Evolutionary conservation across 1,140 invertebrate species (phyloP), one percentile per base, ranked within the genome.

Genomic region (Drosophila eugracilis): DNA sequence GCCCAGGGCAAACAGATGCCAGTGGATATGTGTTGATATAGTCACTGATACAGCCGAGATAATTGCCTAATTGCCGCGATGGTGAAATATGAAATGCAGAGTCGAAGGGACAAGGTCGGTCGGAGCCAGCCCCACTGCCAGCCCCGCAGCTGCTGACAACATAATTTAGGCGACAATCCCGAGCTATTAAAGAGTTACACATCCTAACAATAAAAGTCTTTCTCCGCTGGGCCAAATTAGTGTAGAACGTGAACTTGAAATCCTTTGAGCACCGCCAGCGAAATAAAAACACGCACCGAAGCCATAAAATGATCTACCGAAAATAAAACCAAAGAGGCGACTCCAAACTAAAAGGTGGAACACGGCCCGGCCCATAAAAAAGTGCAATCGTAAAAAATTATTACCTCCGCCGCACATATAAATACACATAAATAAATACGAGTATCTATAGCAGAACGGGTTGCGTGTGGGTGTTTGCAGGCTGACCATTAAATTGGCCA

Each of bases 261-360:
- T 86, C 83, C 83, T 86, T 86, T 86, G 83, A 86, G 83, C 83
- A 79, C 83, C 74, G 74, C 44, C 86, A 71, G 62, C 60, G 55
- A 88, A 88, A 86, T 83, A 86, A 86, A 86, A 86, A 86, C 83
- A 86, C 83, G 83, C 83, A 88, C 83, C 74, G 60, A 83, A 88
- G 57, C 70, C 78, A 86, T 86, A 86, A 86, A 86, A 86, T 71
- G 65, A 67, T 55, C 34, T 63, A 14, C 45, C 48, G 17, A 63
- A 73, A 48, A 48, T 26, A 60, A 72, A 36, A 48, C 19, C 36
- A 42, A 62, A 74, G 44, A 42, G 55, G 62, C 55, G 44, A 48
- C 41, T 60, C 41, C 21, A 62, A 74, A 74, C 70, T 74, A 74
- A 72, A 49, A 74, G 70, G 63, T 75, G 70, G 70, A 75, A 67